A percentile compares a stretch with the other conserved stretches of the same genome.
Evolutionary conservation across 1,140 invertebrate genomes (phyloP).

Genomic region (Trinorchestia longiramus): DNA sequence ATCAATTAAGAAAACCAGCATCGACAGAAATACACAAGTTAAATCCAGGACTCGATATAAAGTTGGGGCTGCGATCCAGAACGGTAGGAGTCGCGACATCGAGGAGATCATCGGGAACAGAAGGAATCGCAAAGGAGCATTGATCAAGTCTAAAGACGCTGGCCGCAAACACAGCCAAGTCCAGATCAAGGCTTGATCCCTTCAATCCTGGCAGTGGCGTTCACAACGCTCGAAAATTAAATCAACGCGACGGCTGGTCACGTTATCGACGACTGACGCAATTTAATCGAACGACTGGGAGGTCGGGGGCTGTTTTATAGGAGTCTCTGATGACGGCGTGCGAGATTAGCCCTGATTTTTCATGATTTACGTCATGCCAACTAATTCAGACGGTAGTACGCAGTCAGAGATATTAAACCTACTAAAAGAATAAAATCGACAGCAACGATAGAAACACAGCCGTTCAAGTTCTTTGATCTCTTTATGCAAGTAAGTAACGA

Average conservation of each 20-base stretch:
- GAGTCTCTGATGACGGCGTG: not conserved
- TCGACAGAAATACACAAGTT: slow-evolving; percentile 21
- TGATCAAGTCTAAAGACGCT: not conserved
- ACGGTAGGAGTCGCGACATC: not conserved
- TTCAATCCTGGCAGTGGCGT: not conserved
- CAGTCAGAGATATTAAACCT: not conserved
- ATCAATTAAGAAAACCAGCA: not conserved
- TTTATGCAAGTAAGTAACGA: not conserved
- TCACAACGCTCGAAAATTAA: slow-evolving; percentile 44
- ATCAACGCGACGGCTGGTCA: slow-evolving; percentile 11
- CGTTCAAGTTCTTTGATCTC: not conserved
- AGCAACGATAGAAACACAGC: not conserved
- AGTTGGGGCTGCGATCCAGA: not conserved
- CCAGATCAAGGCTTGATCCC: slow-evolving; percentile 40
- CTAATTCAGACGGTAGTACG: not conserved
- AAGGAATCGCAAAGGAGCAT: not conserved
- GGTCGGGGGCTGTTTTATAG: slow-evolving; percentile 34
- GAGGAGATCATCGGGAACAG: not conserved
- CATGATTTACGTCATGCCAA: not conserved
- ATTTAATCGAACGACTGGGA: not conserved
- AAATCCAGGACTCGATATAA: not conserved
- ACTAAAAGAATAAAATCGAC: not conserved
- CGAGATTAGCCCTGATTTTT: not conserved
- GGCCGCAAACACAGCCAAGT: not conserved
- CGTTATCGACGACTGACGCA: slow-evolving; percentile 37